Evolutionary conservation across 2,113 vertebrate species (phyloP), one percentile per base, ranked within the genome.

Genomic region (Gymnorhina tibicen): DNA sequence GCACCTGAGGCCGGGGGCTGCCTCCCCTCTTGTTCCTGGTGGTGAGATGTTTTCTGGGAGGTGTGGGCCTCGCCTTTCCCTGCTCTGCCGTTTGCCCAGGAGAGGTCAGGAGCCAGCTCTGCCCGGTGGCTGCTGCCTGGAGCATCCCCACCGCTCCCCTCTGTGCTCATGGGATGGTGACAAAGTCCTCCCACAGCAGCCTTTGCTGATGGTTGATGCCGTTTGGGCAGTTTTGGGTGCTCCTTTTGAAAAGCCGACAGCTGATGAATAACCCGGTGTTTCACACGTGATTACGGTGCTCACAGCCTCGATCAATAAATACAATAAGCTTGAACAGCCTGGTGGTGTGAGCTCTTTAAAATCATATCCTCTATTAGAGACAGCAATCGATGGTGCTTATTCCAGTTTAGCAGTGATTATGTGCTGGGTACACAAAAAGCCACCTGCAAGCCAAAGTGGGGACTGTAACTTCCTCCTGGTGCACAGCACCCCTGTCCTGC

Each of bases 331-430:
- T 59, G 50, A 86, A 35, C 19, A 66, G 42, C 21, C 39, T 14
- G 16, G 47, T 35, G 50, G 70, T 91, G 88, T 9, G n/a, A 95
- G 94, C 87, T 77, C 86, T 88, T 93, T 87, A 91, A 77, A 96
- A 81, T 47, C 83, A 81, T 55, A 63, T 81, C 35, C 68, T 70
- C 83, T 39, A 32, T 75, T 89, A 91, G 83, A 84, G 72, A 28
- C 56, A 76, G 11, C 55, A 86, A 70, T 96, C 83, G 6, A 96
- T 93, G 70, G 72, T 80, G 33, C 60, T 91, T 79, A 90, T 63
- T 90, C 53, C 70, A 76, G 74, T 90, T 97, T 86, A 96, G 83
- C 63, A 39, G 46, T 74, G 67, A 91, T 92, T 88, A 73, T 88
- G 49, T 8, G 21, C 42, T 44, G n/a, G 55, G 58, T 33, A 27